phyloP scores from a whole-genome alignment of 35 echinoderm and acorn worm genomes.

The Ptychodera flava region DNA sequence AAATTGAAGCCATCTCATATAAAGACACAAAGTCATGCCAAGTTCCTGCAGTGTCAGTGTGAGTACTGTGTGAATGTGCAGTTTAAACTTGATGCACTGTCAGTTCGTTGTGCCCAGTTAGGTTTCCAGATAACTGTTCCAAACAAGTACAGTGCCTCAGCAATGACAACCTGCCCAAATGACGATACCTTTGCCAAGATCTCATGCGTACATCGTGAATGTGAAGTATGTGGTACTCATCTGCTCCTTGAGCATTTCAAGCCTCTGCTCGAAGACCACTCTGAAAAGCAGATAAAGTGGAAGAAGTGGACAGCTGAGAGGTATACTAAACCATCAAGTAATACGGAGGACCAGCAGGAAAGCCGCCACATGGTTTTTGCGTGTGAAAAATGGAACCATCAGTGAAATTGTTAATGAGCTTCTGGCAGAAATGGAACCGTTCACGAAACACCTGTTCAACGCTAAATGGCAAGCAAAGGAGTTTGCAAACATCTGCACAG shows the following conservation, averaged over 20 bases:
- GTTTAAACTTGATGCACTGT: conserved; percentile 2
- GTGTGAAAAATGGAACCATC: conserved; percentile 18
- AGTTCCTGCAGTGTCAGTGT: conserved; percentile 27
- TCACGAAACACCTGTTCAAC: conserved; percentile 21
- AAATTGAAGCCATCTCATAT: conserved; percentile 6
- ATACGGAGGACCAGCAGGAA: conserved; percentile 9
- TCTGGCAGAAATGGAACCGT: conserved; percentile 16
- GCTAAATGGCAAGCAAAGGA: conserved; percentile 26
- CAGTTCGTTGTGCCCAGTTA: too few relatives aligned
- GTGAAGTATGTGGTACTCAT: too few relatives aligned
- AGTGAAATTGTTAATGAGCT: conserved; percentile 19
- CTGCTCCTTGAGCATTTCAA: background rate
- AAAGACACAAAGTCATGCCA: conserved; percentile 16
- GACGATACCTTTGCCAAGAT: too few relatives aligned
- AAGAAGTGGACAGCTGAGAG: conserved; percentile 22
- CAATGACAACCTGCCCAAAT: too few relatives aligned
- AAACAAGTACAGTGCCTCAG: too few relatives aligned
- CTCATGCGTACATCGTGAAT: conserved; percentile 47
- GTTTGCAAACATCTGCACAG: conserved; percentile 10
- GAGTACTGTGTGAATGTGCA: conserved; percentile 32
- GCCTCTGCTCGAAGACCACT: conserved; percentile 6
- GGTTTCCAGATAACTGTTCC: too few relatives aligned
- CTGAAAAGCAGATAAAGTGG: conserved; percentile 10
- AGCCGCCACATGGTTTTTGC: background rate
- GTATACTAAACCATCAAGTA: conserved; percentile 15